These are phyloP conservation scores for Spodoptera litura DNA, from an alignment of 1,140 invertebrate genomes.

Conservation along the genomic window DNA sequence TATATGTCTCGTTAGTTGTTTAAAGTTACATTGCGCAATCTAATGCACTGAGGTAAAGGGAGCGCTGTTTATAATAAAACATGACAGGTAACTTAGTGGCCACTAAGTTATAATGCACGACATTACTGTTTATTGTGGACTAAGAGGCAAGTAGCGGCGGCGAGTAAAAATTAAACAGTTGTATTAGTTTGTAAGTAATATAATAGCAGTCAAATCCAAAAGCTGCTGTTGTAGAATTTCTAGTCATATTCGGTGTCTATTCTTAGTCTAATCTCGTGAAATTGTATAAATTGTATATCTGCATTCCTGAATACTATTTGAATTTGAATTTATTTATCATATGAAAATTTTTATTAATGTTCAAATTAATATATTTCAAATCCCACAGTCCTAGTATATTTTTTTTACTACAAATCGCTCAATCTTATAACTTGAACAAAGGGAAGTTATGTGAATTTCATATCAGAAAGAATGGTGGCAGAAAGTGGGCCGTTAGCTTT, in stretches of 20 bases:
- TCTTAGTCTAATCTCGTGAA: too few relatives aligned
- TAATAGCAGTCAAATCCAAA: too few relatives aligned
- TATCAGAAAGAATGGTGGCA: slow-evolving; percentile 51
- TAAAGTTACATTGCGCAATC: neutral
- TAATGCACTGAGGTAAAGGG: slow-evolving; percentile 2
- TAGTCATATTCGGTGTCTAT: too few relatives aligned
- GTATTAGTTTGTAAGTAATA: too few relatives aligned
- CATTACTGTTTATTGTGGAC: neutral
- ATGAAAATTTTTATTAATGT: too few relatives aligned
- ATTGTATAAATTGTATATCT: too few relatives aligned
- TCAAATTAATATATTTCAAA: too few relatives aligned
- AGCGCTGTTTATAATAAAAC: slow-evolving; percentile 31
- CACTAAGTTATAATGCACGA: slow-evolving; percentile 24
- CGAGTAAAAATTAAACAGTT: neutral
- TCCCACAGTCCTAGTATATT: neutral
- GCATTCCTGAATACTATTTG: too few relatives aligned
- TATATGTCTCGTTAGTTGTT: neutral
- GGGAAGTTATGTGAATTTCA: neutral
- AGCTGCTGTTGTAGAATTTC: too few relatives aligned
- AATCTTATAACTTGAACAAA: slow-evolving; percentile 19
- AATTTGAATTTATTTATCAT: too few relatives aligned
- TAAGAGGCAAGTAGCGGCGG: slow-evolving; percentile 23
- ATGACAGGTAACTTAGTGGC: slow-evolving; percentile 9
- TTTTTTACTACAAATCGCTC: slow-evolving; percentile 11
- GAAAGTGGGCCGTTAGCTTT: slow-evolving; percentile 57